Base-by-base conservation (phyloP, 2,888 invertebrate species). In the Itoplectis maculator region DNA sequence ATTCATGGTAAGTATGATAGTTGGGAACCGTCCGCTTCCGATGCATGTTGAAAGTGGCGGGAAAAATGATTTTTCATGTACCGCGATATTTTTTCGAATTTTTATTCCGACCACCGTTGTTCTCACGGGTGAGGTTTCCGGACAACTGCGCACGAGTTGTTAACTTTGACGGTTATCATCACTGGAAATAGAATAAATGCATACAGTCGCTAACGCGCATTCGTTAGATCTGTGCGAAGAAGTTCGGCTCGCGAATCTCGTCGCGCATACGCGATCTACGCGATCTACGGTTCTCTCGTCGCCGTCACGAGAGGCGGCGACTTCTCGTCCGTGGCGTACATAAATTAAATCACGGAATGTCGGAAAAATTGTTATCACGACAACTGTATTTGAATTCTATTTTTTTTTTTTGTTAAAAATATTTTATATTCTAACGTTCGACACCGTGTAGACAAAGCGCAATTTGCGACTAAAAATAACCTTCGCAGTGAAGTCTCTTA, bases 231-330 rank as follows among this genome's bases (percentile, higher is more conserved):
- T 65, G 5, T 35, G 35, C n/a, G n/a, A n/a, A 7, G n/a, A 59
- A 15, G 15, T 59, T 35, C 5, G 35, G n/a, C 37, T 59, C n/a
- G n/a, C n/a, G 15, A 59, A 35, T n/a, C 59, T 37, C 6, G 59
- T 4, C 11, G 54, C 11, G 54, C 9, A 11, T 54, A 11, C 11
- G 54, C 13, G 23, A 54, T 54, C 54, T 54, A 51, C 11, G 9
- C 23, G 29, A 65, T 65, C 45, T 65, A 65, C 45, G 65, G 45
- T 45, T 47, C 45, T 65, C 65, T 45, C 5, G 29, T 23, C 4
- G n/a, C 23, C 11, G 23, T 20, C 18, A 13, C 65, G 20, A 65
- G 20, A 23, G n/a, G n/a, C n/a, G n/a, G n/a, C n/a, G 20, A 1
- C 45, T 65, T n/a, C 45, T 6, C 45, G 29, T 45, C 11, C 23